Conservation (phyloP, 1,140 invertebrate species). For the Neodiprion fabricii region DNA sequence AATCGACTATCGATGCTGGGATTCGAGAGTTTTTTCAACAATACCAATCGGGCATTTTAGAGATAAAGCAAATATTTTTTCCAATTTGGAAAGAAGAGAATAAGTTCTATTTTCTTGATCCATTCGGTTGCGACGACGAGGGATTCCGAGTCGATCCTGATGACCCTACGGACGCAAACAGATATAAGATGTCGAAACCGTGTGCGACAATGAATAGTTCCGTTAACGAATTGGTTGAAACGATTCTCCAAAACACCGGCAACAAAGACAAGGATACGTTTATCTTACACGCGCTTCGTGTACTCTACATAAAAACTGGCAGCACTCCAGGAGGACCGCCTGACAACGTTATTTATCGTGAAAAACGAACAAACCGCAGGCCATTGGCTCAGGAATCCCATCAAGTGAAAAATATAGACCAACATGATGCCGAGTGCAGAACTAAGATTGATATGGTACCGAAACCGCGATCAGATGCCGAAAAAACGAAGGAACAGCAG, state of each 20-base stretch:
- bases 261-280: constrained; percentile 49
- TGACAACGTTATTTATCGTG: constrained; percentile 49
- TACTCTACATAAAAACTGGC: constrained; percentile 51
- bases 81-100: constrained; percentile 51
- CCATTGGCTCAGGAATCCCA: constrained; percentile 26
- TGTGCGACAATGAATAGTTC: constrained; percentile 54
- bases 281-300: constrained; percentile 44
- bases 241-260: constrained; percentile 45
- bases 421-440: constrained; percentile 19
- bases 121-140: constrained; percentile 49
- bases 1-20: constrained; percentile 36
- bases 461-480: constrained; percentile 27
- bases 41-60: constrained; percentile 41
- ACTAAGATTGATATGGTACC: constrained; percentile 33
- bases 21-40: constrained; percentile 44
- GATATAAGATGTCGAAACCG: constrained; percentile 33
- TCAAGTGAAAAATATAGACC: neutral
- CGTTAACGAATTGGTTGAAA: constrained; percentile 46
- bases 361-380: constrained; percentile 44
- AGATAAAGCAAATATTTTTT: constrained; percentile 49
- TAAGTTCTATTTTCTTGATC: constrained; percentile 53
- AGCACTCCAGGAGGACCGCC: constrained; percentile 19
- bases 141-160: constrained; percentile 42
- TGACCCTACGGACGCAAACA: constrained; percentile 27
- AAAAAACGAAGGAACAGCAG: constrained; percentile 23